Conservation (phyloP, 2,888 invertebrate genomes). For the Drosophila greeni region DNA sequence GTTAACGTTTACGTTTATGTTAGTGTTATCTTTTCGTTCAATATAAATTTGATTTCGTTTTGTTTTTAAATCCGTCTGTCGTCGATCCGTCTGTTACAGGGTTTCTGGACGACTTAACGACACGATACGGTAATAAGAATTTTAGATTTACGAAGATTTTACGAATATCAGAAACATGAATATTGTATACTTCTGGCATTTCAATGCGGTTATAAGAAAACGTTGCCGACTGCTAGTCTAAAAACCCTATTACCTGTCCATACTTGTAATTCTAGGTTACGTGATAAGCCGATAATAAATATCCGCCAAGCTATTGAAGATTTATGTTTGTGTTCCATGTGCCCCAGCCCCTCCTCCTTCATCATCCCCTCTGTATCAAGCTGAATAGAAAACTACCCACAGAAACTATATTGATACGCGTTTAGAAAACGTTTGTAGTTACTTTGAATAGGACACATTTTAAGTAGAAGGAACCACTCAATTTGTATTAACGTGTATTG, state of each 20-base stretch:
- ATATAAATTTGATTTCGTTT: constrained; percentile 11
- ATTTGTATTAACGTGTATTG: constrained; percentile 11
- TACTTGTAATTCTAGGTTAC: constrained; percentile 32
- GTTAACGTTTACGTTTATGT: constrained; percentile 36
- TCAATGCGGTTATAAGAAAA: constrained; percentile 24
- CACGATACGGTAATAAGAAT: constrained; percentile 7
- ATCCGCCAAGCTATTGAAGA: constrained; percentile 6
- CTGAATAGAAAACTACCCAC: constrained; percentile 44
- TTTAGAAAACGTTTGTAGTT: constrained; percentile 16
- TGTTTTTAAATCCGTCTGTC: constrained; percentile 9
- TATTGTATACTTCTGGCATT: constrained; percentile 29
- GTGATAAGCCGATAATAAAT: constrained; percentile 38
- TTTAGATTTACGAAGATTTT: constrained; percentile 16
- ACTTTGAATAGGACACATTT: constrained; percentile 11
- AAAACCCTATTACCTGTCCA: constrained; percentile 35
- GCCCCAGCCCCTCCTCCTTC: background rate
- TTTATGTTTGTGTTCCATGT: constrained; percentile 6
- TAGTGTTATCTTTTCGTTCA: constrained; percentile 25
- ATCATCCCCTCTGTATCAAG: constrained; percentile 2
- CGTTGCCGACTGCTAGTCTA: constrained; percentile 39
- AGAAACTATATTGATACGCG: constrained; percentile 23
- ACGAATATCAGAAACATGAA: constrained; percentile 10
- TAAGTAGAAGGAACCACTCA: constrained; percentile 5
- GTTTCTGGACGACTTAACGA: background rate
- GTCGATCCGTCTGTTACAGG: background rate